phyloP scores from a whole-genome alignment of 2,888 invertebrate genomes.

The Drosophila setosimentum region DNA sequence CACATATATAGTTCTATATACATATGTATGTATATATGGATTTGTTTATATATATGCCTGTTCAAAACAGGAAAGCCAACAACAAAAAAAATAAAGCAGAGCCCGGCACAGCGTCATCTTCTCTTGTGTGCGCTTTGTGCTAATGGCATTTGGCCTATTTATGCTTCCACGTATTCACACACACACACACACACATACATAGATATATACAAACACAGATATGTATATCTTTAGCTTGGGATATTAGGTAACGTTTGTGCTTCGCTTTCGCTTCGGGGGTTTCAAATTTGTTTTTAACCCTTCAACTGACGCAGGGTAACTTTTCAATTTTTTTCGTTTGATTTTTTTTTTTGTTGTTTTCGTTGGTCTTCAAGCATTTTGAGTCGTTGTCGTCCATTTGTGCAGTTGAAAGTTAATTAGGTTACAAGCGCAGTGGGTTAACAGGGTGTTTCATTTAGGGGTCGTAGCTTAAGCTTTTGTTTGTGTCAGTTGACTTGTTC shows the following conservation, averaged over 20 bases:
- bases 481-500: background rate
- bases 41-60: background rate
- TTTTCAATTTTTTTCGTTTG: slow-evolving; percentile 41
- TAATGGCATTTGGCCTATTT: slow-evolving; percentile 84
- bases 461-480: background rate
- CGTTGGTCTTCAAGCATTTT: slow-evolving; percentile 9
- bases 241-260: slow-evolving; percentile 68
- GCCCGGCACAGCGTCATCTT: slow-evolving; percentile 55
- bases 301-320: slow-evolving; percentile 58
- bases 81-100: slow-evolving; percentile 27
- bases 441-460: slow-evolving; percentile 48
- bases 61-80: slow-evolving; percentile 59
- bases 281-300: slow-evolving; percentile 66
- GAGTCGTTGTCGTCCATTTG: slow-evolving; percentile 18
- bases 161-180: slow-evolving; percentile 76
- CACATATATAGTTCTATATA: slow-evolving; percentile 19
- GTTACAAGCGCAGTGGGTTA: slow-evolving; percentile 76
- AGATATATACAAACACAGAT: background rate
- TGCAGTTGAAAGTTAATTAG: slow-evolving; percentile 71
- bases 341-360: slow-evolving; percentile 13
- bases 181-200: slow-evolving; percentile 8
- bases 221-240: slow-evolving; percentile 21
- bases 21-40: slow-evolving; percentile 6
- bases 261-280: slow-evolving; percentile 59
- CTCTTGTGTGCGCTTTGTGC: slow-evolving; percentile 54